These are phyloP conservation scores for Pampusana beccarii DNA, from an alignment of 2,113 vertebrate genomes.

Conservation along the genomic window DNA sequence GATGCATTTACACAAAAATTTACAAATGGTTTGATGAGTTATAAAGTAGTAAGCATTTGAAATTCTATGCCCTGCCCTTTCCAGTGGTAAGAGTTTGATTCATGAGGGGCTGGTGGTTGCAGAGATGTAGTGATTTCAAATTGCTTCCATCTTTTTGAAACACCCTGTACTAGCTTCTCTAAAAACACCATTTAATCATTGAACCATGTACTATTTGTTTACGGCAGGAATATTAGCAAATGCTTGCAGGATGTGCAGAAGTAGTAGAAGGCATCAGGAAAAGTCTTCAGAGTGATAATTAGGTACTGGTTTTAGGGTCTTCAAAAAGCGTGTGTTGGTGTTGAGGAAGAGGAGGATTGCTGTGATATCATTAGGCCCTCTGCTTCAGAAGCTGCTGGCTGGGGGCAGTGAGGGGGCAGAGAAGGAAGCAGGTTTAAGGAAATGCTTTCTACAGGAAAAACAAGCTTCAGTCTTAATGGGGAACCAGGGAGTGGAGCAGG, in stretches of 20 bases:
- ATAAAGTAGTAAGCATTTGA: too few species aligned
- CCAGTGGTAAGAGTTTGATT: too few species aligned
- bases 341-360: not conserved
- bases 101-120: too few species aligned
- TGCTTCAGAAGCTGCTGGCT: not conserved
- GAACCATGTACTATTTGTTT: not conserved
- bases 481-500: fast-evolving
- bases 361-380: not conserved
- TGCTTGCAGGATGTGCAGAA: not conserved
- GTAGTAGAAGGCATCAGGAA: not conserved
- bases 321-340: not conserved
- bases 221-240: not conserved
- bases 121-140: too few species aligned
- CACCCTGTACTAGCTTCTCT: not conserved
- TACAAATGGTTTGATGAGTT: too few species aligned
- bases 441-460: not conserved
- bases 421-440: not conserved
- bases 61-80: too few species aligned
- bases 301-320: not conserved
- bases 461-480: not conserved
- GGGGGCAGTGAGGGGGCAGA: not conserved
- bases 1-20: too few species aligned
- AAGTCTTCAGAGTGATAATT: not conserved
- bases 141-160: too few species aligned
- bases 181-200: not conserved